Evolutionary conservation across 2,797 vertebrate genomes (phyloP).

Genomic region (Lepilemur septentrionalis): DNA sequence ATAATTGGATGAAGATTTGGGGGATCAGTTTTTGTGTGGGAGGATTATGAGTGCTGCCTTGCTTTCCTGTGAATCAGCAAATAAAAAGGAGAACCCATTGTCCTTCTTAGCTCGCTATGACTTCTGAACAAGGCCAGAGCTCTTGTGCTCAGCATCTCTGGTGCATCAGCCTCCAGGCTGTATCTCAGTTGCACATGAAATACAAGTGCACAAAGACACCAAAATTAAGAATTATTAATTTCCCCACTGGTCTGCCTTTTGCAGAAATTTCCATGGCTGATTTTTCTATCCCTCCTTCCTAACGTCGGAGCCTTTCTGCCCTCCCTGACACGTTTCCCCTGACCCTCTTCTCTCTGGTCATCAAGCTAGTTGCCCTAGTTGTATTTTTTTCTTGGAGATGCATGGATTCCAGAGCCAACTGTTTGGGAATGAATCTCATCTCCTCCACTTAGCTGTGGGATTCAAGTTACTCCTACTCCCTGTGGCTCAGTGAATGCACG

Average conservation of each 20-base stretch:
- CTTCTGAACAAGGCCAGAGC: not conserved
- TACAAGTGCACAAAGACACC: not conserved
- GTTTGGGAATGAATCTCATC: not conserved
- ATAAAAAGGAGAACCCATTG: not conserved
- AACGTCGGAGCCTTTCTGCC: not conserved
- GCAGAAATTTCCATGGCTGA: not conserved
- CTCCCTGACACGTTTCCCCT: not conserved
- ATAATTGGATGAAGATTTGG: not conserved
- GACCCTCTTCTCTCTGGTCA: not conserved
- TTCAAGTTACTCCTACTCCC: not conserved
- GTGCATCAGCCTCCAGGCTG: not conserved
- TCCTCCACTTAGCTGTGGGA: not conserved
- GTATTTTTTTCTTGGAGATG: not conserved
- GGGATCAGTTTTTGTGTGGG: not conserved
- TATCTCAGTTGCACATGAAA: not conserved
- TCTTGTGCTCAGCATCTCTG: not conserved
- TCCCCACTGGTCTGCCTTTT: not conserved
- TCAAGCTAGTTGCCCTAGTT: not conserved
- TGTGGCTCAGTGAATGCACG: not conserved
- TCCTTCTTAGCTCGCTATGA: not conserved
- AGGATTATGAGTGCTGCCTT: not conserved
- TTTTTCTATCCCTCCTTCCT: not conserved
- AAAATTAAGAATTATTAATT: not conserved
- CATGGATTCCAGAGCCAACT: not conserved
- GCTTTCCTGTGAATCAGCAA: not conserved